Conservation (phyloP, 2,797 vertebrate species). For the Mus minutoides region DNA sequence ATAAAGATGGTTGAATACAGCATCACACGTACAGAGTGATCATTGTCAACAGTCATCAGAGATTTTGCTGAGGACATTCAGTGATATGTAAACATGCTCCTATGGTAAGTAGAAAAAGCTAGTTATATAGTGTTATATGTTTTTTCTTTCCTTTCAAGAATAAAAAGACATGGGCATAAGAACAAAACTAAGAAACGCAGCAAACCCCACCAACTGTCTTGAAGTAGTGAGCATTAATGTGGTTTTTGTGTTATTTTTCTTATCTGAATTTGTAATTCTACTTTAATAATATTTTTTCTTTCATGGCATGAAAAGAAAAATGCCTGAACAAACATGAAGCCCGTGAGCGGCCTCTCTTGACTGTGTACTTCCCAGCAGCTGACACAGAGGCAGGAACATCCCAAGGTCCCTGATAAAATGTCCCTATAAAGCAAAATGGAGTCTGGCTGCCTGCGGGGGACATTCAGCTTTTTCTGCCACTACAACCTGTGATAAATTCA, state of each 20-base stretch:
- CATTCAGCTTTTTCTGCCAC: background rate
- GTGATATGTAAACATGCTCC: background rate
- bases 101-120: background rate
- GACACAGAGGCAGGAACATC: background rate
- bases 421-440: constrained; percentile 22
- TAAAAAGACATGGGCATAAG: background rate
- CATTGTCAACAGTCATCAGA: constrained; percentile 21
- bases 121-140: background rate
- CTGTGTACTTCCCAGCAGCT: background rate
- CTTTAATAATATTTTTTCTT: constrained; percentile 36
- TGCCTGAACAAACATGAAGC: background rate
- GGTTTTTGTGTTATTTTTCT: background rate
- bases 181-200: background rate
- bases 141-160: constrained; percentile 26
- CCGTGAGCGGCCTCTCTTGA: background rate
- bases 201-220: background rate
- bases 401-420: background rate
- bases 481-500: constrained; percentile 32
- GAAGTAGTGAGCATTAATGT: background rate
- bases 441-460: background rate
- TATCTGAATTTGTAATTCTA: background rate
- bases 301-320: background rate
- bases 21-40: background rate
- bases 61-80: background rate
- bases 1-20: background rate